Evolutionary conservation across 2,113 vertebrate genomes (phyloP), one percentile per base, ranked within the genome.

Genomic region (Tachysurus fulvidraco): DNA sequence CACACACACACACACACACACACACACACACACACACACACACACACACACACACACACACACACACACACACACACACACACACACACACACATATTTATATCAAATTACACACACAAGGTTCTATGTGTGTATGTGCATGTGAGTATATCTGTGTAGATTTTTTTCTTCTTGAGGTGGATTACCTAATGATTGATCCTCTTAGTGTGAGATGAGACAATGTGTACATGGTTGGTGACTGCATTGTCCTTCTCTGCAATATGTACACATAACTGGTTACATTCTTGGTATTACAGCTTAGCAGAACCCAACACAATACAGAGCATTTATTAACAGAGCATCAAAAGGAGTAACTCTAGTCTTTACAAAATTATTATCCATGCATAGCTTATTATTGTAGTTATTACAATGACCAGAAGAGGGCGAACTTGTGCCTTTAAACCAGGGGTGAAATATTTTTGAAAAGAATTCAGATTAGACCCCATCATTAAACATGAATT

Each of bases 101-200:
- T 65, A 16, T 65, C 36, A 36, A 36, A 16, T 71, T 50, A 50
- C 46, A 50, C 46, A 50, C 46, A 50, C 46, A 13, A 55, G 46
- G 55, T 16, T 17, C 23, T 69, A 7, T 83, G n/a, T 36, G 8
- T 80, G 50, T 79, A 54, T 80, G 54, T 79, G 7, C 21, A 7
- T 59, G n/a, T 50, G 41, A n/a, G 10, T 2, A 3, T 14, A 7
- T 77, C 0, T 76, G 21, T n/a, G 46, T 52, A 28, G 60, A 41
- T 80, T 73, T 73, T 73, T 85, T 90, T 86, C 92, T 67, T 86
- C 92, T 67, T 91, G 87, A 87, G 90, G 90, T 88, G 59, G 91
- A 90, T 90, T 93, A 93, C 91, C 92, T 92, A 88, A 85, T 85
- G 73, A 83, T 86, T 89, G 88, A 95, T 93, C 93, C 92, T 92